Base-by-base conservation (phyloP, 2,888 invertebrate species). In the Atrina japonica region DNA sequence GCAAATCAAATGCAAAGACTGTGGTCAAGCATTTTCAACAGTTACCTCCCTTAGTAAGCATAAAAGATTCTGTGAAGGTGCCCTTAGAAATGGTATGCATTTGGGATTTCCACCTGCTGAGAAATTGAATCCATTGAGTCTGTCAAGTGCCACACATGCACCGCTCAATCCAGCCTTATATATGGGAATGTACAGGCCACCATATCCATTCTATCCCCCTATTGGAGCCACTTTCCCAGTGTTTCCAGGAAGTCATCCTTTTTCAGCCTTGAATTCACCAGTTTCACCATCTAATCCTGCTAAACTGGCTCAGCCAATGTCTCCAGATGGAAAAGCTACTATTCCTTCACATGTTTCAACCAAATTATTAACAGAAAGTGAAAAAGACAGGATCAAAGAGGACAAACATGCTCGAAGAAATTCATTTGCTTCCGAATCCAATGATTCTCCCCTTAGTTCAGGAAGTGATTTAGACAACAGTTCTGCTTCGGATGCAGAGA, bases 41-140 rank as follows among this genome's bases (percentile, higher is more conserved):
- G 95, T 95, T 70, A 96, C 97, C 2, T 96, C 97, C 30, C 93
- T 99, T 59, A 94, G 96, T 78, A 99, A 99, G 88, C 99, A 99
- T 91, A 97, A 97, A 92, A 93, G 97, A 81, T 97, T 97, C 92
- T 99, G 98, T 91, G 98, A 98, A 90, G 95, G 96, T 2, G 90
- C 90, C 18, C 72, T 87, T 40, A 76, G 88, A 55, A 86, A 82
- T 67, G 87, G 87, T 11, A 82, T 87, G 76, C 78, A 84, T 35
- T 65, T 83, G 7, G 82, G 84, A 68, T 80, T 78, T 43, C 68
- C 78, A 23, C 69, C 80, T 21, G 73, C 67, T 3, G 80, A 79
- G 3, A 79, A 79, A 50, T 45, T 80, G 11, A 71, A 72, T 2
- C 69, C 75, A 25, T 60, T 59, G 40, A 75, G 70, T 41, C 64